Evolutionary conservation across 1,140 invertebrate species (phyloP).

Genomic region (Bombus pyrosoma): DNA sequence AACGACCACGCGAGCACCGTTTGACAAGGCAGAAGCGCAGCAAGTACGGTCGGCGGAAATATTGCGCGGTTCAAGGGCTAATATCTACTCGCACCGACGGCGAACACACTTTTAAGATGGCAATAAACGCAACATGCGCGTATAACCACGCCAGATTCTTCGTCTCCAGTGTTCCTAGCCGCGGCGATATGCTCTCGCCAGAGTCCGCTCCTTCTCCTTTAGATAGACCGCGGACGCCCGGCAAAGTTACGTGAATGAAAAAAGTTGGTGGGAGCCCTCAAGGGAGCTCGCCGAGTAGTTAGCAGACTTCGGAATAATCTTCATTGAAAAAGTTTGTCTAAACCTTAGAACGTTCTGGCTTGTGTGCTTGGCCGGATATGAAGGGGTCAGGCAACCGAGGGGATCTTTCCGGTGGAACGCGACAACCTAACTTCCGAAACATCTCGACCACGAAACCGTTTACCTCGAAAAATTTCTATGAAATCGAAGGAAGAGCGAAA

Average conservation of each 20-base stretch:
- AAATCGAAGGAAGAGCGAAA: neutral
- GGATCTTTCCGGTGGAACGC: slow-evolving; percentile 50
- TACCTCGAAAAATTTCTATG: neutral
- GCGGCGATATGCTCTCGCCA: neutral
- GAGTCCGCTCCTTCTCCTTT: slow-evolving; percentile 53
- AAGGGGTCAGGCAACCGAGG: slow-evolving; percentile 62
- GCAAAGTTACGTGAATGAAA: slow-evolving; percentile 80
- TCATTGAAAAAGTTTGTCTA: slow-evolving; percentile 81
- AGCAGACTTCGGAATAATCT: slow-evolving; percentile 80
- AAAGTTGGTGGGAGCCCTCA: slow-evolving; percentile 78
- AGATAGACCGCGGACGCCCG: slow-evolving; percentile 58
- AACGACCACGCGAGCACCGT: neutral
- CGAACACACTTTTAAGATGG: slow-evolving; percentile 59
- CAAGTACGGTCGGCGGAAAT: slow-evolving; percentile 1
- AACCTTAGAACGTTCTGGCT: slow-evolving; percentile 74
- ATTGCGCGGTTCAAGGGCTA: slow-evolving; percentile 47
- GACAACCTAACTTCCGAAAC: slow-evolving; percentile 35
- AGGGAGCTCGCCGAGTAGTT: slow-evolving; percentile 76
- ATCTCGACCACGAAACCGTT: neutral
- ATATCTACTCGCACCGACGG: slow-evolving; percentile 33
- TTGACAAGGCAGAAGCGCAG: slow-evolving; percentile 4
- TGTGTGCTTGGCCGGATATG: slow-evolving; percentile 74
- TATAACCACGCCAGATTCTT: slow-evolving; percentile 45
- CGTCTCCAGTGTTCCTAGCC: slow-evolving; percentile 55
- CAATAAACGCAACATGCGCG: slow-evolving; percentile 64